Evolutionary conservation across 2,888 invertebrate species (phyloP).

Genomic region (Euzophera pinguis): DNA sequence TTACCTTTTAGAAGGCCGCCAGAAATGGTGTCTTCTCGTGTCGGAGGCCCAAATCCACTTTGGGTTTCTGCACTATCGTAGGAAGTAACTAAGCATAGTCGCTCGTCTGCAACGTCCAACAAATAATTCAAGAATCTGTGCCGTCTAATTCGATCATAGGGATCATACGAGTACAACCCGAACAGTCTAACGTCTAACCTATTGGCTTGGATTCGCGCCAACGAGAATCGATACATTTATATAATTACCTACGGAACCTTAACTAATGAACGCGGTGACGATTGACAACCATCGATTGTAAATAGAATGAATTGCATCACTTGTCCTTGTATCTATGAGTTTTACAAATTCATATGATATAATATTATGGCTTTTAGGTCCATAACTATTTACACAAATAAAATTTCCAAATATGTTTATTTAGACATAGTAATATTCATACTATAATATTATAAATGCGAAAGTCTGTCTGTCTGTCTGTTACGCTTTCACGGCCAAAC

Average conservation of each 20-base stretch:
- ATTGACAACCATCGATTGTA: conserved; percentile 5
- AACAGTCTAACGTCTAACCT: conserved; percentile 35
- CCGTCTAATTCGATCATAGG: conserved; percentile 32
- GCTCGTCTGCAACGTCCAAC: conserved; percentile 10
- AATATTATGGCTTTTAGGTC: no score
- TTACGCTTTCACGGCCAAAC: no score
- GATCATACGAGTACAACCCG: conserved; percentile 27
- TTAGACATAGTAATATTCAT: no score
- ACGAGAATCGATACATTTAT: conserved; percentile 38
- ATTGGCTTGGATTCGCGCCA: conserved; percentile 51
- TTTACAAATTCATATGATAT: no score
- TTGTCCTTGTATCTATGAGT: background rate
- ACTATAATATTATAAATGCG: no score
- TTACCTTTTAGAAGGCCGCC: no score
- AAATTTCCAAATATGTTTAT: no score
- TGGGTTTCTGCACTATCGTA: no score
- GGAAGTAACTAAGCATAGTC: background rate
- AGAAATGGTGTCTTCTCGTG: no score
- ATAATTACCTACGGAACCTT: conserved; percentile 10
- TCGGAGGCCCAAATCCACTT: no score
- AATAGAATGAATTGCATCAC: conserved; percentile 1
- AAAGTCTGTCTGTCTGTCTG: no score
- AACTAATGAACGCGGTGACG: conserved; percentile 7
- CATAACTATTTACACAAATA: no score
- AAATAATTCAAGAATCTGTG: conserved; percentile 27